These are phyloP conservation scores for Sitobion miscanthi DNA, from an alignment of 1,140 invertebrate genomes.

Conservation along the genomic window DNA sequence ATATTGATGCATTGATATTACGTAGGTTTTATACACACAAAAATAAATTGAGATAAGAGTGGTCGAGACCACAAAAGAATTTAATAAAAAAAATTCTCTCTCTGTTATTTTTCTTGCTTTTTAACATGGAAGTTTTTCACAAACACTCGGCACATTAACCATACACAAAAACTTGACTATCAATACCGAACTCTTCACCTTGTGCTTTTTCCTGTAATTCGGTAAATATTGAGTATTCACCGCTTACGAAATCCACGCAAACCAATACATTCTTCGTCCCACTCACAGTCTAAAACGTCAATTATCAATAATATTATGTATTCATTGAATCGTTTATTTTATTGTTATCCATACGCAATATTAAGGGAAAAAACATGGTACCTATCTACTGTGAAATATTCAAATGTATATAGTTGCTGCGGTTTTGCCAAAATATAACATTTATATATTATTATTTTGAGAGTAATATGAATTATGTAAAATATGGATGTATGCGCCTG, in stretches of 20 bases:
- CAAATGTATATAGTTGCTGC: too few species aligned
- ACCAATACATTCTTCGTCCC: neutral
- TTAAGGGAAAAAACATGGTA: too few species aligned
- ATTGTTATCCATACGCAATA: too few species aligned
- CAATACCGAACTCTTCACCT: neutral
- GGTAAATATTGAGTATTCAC: neutral
- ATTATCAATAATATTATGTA: neutral
- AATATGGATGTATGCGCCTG: too few species aligned
- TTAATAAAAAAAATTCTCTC: neutral
- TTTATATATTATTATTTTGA: too few species aligned
- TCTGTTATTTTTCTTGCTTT: neutral
- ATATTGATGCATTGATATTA: neutral
- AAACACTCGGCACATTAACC: neutral
- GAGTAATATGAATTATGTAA: too few species aligned
- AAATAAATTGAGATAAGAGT: neutral
- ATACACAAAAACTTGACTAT: neutral
- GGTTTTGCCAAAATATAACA: too few species aligned
- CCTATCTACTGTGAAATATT: too few species aligned
- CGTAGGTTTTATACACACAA: neutral
- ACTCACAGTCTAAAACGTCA: neutral
- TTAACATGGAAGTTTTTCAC: neutral
- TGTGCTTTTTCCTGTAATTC: neutral
- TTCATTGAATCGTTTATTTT: neutral
- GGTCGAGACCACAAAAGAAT: neutral
- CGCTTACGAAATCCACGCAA: neutral